Percentiles rank a stretch among this genome's conserved stretches.
These are phyloP conservation scores for Cerastoderma edule DNA, from an alignment of 2,888 invertebrate species.

Conservation along the genomic window DNA sequence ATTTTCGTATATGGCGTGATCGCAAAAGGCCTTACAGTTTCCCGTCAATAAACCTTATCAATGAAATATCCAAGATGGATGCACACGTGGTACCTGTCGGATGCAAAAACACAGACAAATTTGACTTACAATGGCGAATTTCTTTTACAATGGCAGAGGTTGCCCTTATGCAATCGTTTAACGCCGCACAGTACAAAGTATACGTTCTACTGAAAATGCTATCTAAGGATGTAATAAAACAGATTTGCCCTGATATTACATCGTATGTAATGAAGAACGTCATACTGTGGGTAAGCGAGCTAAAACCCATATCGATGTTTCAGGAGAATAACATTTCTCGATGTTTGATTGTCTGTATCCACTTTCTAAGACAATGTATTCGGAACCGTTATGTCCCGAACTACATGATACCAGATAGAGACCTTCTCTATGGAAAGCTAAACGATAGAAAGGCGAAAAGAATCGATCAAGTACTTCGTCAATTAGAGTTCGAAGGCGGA, in stretches of 20 bases:
- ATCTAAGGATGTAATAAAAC: slow-evolving; percentile 18
- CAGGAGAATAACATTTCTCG: neutral
- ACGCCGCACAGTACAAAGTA: slow-evolving; percentile 31
- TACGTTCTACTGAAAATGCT: slow-evolving; percentile 31
- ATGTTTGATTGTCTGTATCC: slow-evolving; percentile 8
- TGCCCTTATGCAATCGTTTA: slow-evolving; percentile 20
- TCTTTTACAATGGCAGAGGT: slow-evolving; percentile 29
- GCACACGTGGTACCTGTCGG: slow-evolving; percentile 33
- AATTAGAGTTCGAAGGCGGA: too few species aligned
- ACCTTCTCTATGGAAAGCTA: slow-evolving; percentile 13
- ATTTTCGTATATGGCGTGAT: neutral
- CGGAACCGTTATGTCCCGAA: neutral
- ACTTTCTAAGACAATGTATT: slow-evolving; percentile 12
- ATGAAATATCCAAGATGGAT: neutral
- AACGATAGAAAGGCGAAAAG: too few species aligned
- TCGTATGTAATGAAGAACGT: slow-evolving; percentile 37
- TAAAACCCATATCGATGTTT: slow-evolving; percentile 2
- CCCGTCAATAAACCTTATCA: neutral
- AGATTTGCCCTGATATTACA: slow-evolving; percentile 5
- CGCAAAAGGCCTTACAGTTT: neutral
- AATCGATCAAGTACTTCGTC: too few species aligned
- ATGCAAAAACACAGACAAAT: slow-evolving; percentile 1
- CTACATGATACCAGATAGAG: slow-evolving; percentile 37
- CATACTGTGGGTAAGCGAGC: slow-evolving; percentile 27
- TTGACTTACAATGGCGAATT: slow-evolving; percentile 27